phyloP scores from a whole-genome alignment of 2,113 vertebrate species.

The Corvus cornix region DNA sequence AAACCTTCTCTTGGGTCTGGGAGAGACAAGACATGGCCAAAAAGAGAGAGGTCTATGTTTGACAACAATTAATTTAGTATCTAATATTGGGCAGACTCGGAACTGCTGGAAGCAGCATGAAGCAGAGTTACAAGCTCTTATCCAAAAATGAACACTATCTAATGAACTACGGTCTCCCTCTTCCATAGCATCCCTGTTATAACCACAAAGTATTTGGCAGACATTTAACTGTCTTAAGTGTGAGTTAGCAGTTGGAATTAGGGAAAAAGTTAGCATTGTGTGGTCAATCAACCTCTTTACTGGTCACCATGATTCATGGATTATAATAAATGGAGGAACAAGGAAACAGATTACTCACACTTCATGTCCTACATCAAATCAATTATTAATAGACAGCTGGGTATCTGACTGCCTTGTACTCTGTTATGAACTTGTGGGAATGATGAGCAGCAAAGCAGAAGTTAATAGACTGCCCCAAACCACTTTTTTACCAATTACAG shows the following conservation, averaged over 20 bases:
- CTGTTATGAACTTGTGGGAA: neutral
- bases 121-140: neutral
- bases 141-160: neutral
- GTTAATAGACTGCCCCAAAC: neutral
- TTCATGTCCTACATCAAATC: conserved; percentile 16
- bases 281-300: neutral
- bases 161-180: neutral
- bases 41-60: neutral
- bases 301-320: neutral
- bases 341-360: neutral
- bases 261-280: neutral
- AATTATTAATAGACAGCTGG: conserved; percentile 35
- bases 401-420: neutral
- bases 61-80: neutral
- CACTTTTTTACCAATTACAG: neutral
- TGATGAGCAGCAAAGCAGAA: conserved; percentile 2
- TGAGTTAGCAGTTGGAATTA: neutral
- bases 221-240: neutral
- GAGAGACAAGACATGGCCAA: neutral
- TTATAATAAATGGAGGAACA: neutral
- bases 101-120: neutral
- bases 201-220: neutral
- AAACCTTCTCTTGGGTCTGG: neutral
- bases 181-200: neutral
- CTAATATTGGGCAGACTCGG: neutral